Evolutionary conservation across 1,140 invertebrate species (phyloP).

Genomic region (Drosophila ananassae): DNA sequence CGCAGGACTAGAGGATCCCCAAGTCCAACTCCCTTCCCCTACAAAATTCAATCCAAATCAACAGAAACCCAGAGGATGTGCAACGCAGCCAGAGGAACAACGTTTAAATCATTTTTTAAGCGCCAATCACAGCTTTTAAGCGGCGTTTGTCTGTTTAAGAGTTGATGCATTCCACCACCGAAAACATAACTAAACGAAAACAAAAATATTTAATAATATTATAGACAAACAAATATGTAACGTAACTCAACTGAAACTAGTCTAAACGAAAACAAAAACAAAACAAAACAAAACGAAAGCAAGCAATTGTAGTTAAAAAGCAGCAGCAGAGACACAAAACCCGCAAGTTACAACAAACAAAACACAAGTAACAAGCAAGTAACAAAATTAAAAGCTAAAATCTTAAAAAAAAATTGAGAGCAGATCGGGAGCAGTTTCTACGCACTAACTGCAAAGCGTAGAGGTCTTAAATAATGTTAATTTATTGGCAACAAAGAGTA

Average conservation of each 20-base stretch:
- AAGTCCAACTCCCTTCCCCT: conserved; percentile 1
- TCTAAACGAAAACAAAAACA: conserved; percentile 57
- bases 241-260: conserved; percentile 79
- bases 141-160: conserved; percentile 43
- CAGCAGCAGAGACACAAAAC: conserved; percentile 52
- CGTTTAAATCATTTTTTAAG: conserved; percentile 59
- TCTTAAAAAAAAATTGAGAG: conserved; percentile 6
- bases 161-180: conserved; percentile 78
- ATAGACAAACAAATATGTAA: conserved; percentile 63
- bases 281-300: conserved; percentile 18
- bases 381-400: conserved; percentile 21
- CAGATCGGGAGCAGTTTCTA: conserved; percentile 10
- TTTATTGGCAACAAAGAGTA: conserved; percentile 45
- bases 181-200: conserved; percentile 53
- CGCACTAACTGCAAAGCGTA: conserved; percentile 39
- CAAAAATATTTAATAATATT: conserved; percentile 48
- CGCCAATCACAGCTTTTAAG: conserved; percentile 50
- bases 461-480: conserved; percentile 13
- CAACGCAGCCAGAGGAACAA: conserved; percentile 49
- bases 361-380: no score
- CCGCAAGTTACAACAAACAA: conserved; percentile 18
- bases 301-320: conserved; percentile 47
- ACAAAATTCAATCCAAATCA: conserved; percentile 4
- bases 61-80: conserved; percentile 7
- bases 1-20: conserved; percentile 10